Evolutionary conservation across 2,797 vertebrate species (phyloP), one percentile per base, ranked within the genome.

Genomic region (Gymnodraco acuticeps): DNA sequence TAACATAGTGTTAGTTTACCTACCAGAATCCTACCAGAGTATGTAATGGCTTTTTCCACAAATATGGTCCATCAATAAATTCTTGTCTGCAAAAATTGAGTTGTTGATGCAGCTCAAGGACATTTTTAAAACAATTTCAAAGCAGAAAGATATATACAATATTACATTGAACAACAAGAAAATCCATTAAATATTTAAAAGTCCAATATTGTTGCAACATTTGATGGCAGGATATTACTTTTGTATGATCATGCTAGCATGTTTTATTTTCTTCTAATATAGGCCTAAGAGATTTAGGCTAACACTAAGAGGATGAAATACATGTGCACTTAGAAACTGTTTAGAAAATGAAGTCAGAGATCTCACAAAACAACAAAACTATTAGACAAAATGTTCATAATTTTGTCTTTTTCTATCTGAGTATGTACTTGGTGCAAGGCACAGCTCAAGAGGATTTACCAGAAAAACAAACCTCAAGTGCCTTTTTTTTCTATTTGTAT

Each of bases 231-330:
- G 17, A 69, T 51, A 61, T 80, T 46, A 17, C 14, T 61, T 54
- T 52, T 56, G 46, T 15, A 54, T 56, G 16, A 45, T 1, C 12
- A 0, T 10, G 46, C 20, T 5, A 1, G 20, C 5, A 79, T 56
- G 59, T 43, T 66, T 65, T 55, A 51, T 31, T 64, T 66, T 77
- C 63, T 11, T 6, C 38, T 51, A 23, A 27, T 16, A 9, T 42
- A 9, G 33, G 33, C 33, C 33, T 38, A 52, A 23, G 23, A 56
- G 46, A 65, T 80, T 67, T 10, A 58, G n/a, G 38, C 9, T 33
- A 48, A 11, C 50, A 38, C 58, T 70, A 51, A 77, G 75, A 74
- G 69, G 74, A 85, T 83, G 10, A n/a, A 53, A 70, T 19, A 74
- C 12, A 66, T 75, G 59, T 75, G 54, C 46, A 63, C 54, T 76